Base-by-base conservation (phyloP, 2,888 invertebrate species). In the Xanthorhoe spadicearia region DNA sequence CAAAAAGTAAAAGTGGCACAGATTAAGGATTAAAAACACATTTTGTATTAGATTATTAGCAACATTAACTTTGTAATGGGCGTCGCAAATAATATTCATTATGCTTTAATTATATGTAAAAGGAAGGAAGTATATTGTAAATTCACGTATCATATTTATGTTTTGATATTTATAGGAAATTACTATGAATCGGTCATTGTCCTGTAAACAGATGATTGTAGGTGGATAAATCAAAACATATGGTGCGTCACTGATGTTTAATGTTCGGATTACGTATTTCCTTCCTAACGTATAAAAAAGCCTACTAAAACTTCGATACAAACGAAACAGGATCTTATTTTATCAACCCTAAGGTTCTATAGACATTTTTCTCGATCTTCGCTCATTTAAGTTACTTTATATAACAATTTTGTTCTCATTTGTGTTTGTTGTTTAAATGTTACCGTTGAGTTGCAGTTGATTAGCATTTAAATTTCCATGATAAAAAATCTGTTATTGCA, bases 61-160 rank as follows among this genome's bases (percentile, higher is more conserved):
- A 13, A 57, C 51, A 67, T 67, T 55, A 38, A 48, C 5, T 17
- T 48, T 6, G 19, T 68, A 66, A 69, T 64, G 19, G n/a, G 50
- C 58, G 38, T 18, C 35, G 61, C n/a, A 63, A 63, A 63, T 58
- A 17, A 57, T 66, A 60, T 64, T 68, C 58, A 64, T 66, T 48
- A 46, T 50, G 63, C 54, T 57, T 69, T 68, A 67, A 71, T 56
- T 8, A 61, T 70, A 23, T n/a, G 23, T 23, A 53, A 46, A 13
- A 69, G 72, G 71, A 70, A 70, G 72, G 67, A 72, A 72, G 61
- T 38, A 32, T 57, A 43, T 52, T 65, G 69, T 72, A 59, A 70
- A 69, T 68, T 50, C 50, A 46, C 50, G 32, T 60, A 60, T 15
- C 6, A 13, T 4, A 13, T 2, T 10, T 8, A 61, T 61, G 52